Percentiles rank a stretch among this genome's conserved stretches.
phyloP scores from a whole-genome alignment of 2,113 vertebrate genomes.

The Saguinus imperator region DNA sequence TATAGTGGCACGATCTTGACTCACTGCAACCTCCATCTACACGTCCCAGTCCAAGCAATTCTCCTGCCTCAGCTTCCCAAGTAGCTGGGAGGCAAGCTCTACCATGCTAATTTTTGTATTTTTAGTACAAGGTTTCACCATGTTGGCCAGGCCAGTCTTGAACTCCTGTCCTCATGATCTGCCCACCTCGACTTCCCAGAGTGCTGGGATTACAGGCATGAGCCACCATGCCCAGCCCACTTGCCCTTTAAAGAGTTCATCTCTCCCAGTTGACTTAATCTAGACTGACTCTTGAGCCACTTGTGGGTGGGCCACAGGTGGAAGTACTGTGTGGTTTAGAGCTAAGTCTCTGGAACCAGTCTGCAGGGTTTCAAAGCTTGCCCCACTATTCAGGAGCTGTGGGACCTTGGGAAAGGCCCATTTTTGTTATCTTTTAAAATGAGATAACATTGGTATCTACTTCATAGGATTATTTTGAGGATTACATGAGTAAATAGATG shows the following conservation, averaged over 20 bases:
- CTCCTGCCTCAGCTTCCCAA: too few relatives aligned
- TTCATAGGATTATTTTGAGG: constrained; percentile 6
- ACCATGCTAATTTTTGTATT: too few relatives aligned
- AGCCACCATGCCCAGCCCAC: too few relatives aligned
- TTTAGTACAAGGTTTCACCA: too few relatives aligned
- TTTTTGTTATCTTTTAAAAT: neutral
- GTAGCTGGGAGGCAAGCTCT: too few relatives aligned
- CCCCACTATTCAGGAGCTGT: neutral
- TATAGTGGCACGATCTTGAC: too few relatives aligned
- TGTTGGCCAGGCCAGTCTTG: too few relatives aligned
- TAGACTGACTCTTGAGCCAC: neutral
- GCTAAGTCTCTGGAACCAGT: neutral
- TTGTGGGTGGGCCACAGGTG: neutral
- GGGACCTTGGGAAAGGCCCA: neutral
- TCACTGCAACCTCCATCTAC: too few relatives aligned
- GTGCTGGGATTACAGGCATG: too few relatives aligned
- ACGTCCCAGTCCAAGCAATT: too few relatives aligned
- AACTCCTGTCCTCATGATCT: too few relatives aligned
- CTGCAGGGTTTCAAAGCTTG: neutral
- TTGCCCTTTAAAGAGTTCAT: neutral
- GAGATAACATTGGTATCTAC: neutral
- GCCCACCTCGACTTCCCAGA: too few relatives aligned
- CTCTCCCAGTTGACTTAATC: neutral
- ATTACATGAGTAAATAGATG: neutral
- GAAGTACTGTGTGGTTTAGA: neutral